phyloP scores from a whole-genome alignment of 92 coral and sea anemone species.

The Palythoa grandiflora region DNA sequence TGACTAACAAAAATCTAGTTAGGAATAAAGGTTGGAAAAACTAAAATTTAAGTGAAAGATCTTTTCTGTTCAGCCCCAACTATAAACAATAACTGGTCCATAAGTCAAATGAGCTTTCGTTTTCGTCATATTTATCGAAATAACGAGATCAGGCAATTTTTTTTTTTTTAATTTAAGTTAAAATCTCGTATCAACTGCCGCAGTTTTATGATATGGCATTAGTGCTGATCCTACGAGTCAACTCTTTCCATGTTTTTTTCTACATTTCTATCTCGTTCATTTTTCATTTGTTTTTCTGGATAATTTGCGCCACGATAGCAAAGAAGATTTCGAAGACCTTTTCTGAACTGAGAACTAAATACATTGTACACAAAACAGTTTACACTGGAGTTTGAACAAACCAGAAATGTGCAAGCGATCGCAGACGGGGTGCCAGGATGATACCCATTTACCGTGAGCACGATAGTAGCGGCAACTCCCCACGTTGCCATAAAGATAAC shows the following conservation, averaged over 20 bases:
- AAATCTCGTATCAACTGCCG: background rate
- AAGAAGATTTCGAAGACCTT: constrained; percentile 12
- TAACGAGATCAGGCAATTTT: too few species aligned
- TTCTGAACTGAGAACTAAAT: constrained; percentile 30
- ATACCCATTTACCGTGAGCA: background rate
- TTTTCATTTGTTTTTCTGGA: background rate
- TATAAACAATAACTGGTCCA: too few species aligned
- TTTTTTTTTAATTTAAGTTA: background rate
- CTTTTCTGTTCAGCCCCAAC: too few species aligned
- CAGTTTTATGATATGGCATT: background rate
- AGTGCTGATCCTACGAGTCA: background rate
- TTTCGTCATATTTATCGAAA: too few species aligned
- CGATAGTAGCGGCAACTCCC: background rate
- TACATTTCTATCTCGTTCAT: background rate
- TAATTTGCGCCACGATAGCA: background rate
- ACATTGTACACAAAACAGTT: constrained; percentile 24
- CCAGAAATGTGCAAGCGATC: background rate
- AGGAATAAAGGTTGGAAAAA: too few species aligned
- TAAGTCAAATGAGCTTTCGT: too few species aligned
- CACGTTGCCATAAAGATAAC: background rate
- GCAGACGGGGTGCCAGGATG: background rate
- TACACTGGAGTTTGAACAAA: constrained; percentile 12
- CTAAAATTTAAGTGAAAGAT: too few species aligned
- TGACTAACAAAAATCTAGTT: too few species aligned
- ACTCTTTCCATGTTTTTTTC: background rate